phyloP scores from a whole-genome alignment of 2,888 invertebrate species.

The Pandemis cinnamomeana region DNA sequence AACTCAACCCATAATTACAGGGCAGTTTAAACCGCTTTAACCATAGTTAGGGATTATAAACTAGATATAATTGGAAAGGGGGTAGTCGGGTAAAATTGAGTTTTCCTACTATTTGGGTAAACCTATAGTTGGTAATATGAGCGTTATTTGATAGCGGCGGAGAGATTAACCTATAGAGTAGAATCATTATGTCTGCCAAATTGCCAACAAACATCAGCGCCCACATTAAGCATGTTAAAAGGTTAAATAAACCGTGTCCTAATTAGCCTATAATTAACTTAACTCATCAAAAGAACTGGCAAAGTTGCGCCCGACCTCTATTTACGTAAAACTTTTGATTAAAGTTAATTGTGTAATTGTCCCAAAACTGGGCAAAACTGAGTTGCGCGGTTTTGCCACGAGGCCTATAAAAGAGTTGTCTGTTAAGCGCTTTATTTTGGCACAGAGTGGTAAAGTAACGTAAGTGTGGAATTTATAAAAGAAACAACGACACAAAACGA shows the following conservation, averaged over 20 bases:
- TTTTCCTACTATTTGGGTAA: slow-evolving; percentile 14
- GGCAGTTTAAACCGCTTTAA: slow-evolving; percentile 31
- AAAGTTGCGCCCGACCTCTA: slow-evolving; percentile 23
- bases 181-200: no score
- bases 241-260: slow-evolving; percentile 21
- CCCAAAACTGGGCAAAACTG: slow-evolving; percentile 13
- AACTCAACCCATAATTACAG: neutral
- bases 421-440: neutral
- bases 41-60: slow-evolving; percentile 35
- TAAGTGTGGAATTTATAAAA: neutral
- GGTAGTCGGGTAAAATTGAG: slow-evolving; percentile 25
- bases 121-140: slow-evolving; percentile 15
- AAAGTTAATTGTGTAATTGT: slow-evolving; percentile 27
- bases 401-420: neutral
- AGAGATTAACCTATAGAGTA: no score
- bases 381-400: slow-evolving; percentile 10
- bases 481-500: no score
- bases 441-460: neutral
- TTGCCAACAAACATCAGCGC: no score
- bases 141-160: slow-evolving; percentile 22
- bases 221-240: neutral
- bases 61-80: slow-evolving; percentile 38
- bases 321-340: slow-evolving; percentile 41
- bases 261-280: slow-evolving; percentile 28
- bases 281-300: slow-evolving; percentile 37